phyloP scores from a whole-genome alignment of 1,140 invertebrate species.

The Macrocentrus cingulum region DNA sequence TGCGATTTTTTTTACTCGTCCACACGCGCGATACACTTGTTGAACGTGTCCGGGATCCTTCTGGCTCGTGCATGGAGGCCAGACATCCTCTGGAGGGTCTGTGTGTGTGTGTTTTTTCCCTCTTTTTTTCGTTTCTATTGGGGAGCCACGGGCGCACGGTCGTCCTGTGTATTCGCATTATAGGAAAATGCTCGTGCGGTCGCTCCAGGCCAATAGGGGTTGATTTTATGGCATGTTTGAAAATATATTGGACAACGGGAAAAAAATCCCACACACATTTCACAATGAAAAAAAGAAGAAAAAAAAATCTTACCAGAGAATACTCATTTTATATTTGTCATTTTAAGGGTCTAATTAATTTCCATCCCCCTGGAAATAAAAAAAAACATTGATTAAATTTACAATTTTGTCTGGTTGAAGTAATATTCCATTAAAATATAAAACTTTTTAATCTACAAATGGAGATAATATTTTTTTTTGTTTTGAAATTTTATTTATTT shows the following conservation, averaged over 20 bases:
- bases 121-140: constrained; percentile 34
- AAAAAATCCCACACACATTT: not conserved
- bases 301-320: constrained; percentile 1
- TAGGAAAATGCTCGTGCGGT: constrained; percentile 33
- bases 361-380: too few relatives aligned
- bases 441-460: too few relatives aligned
- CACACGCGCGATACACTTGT: constrained; percentile 57
- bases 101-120: constrained; percentile 26
- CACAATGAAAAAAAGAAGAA: constrained; percentile 8
- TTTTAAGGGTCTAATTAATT: too few relatives aligned
- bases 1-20: constrained; percentile 23
- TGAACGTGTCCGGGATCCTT: constrained; percentile 41
- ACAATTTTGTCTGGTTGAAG: too few relatives aligned
- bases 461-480: too few relatives aligned
- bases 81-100: constrained; percentile 19
- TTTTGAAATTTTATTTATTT: too few relatives aligned
- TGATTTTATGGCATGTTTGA: constrained; percentile 48
- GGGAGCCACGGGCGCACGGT: constrained; percentile 33
- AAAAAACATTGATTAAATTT: too few relatives aligned
- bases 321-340: not conserved
- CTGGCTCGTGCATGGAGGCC: constrained; percentile 23
- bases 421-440: too few relatives aligned
- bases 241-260: constrained; percentile 23
- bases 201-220: constrained; percentile 30
- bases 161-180: constrained; percentile 44